Conservation (phyloP, 1,140 invertebrate genomes). For the Eueides isabella region DNA sequence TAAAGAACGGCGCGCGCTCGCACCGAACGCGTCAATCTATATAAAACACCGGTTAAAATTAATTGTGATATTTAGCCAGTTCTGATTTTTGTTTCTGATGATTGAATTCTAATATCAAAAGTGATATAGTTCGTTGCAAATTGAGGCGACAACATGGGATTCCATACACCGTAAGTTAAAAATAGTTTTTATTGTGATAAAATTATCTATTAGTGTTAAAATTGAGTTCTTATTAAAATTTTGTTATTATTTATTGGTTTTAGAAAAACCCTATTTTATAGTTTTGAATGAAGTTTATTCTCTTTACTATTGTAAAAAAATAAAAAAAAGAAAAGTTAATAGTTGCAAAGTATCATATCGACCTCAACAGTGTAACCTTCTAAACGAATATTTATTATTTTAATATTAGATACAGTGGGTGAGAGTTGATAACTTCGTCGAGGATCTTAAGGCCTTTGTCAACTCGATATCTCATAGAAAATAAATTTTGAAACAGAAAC, state of each 20-base stretch:
- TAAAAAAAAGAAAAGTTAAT: not conserved
- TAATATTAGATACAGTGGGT: slow-evolving; percentile 42
- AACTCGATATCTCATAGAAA: no score
- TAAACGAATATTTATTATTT: slow-evolving; percentile 46
- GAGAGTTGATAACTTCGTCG: slow-evolving; percentile 41
- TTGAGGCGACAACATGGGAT: slow-evolving; percentile 63
- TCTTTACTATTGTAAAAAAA: not conserved
- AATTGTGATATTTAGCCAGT: slow-evolving; percentile 32
- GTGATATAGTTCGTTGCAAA: slow-evolving; percentile 53
- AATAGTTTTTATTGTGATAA: not conserved
- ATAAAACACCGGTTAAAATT: slow-evolving; percentile 35
- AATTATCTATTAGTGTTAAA: not conserved
- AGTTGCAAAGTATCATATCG: slow-evolving; percentile 15
- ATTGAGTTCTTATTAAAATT: not conserved
- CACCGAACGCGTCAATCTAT: slow-evolving; percentile 46
- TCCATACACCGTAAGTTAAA: slow-evolving; percentile 63
- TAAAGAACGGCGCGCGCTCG: slow-evolving; percentile 60
- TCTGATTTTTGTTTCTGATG: slow-evolving; percentile 58
- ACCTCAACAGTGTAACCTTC: slow-evolving; percentile 50
- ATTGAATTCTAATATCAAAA: slow-evolving; percentile 56
- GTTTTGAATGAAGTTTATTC: not conserved
- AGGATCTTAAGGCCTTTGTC: slow-evolving; percentile 20
- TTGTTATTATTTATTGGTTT: not conserved
- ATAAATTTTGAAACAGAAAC: no score
- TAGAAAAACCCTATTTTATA: not conserved